A percentile compares a stretch with the other conserved stretches of the same genome.
Evolutionary conservation across 2,888 invertebrate genomes (phyloP).

Genomic region (Antheraea yamamai): DNA sequence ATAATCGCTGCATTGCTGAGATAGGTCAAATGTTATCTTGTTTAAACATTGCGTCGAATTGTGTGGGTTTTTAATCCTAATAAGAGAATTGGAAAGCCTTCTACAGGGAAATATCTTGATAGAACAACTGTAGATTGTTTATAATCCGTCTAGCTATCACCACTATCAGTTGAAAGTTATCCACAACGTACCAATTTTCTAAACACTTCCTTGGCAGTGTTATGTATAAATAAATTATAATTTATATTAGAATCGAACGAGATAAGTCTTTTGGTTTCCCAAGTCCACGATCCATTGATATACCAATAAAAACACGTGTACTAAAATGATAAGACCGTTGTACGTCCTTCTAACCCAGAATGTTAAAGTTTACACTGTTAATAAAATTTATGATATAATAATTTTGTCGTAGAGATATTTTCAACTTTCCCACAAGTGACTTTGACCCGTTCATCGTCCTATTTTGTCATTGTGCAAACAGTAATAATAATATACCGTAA

Average conservation of each 20-base stretch:
- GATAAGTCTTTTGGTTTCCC: background rate
- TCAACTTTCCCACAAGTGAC: constrained; percentile 53
- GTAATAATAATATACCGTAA: constrained; percentile 72
- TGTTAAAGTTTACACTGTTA: constrained; percentile 34
- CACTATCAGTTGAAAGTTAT: background rate
- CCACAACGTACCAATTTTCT: background rate
- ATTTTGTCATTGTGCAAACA: constrained; percentile 63
- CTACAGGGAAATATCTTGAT: background rate
- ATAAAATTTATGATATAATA: constrained; percentile 53
- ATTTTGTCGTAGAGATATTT: constrained; percentile 44
- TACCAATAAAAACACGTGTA: background rate
- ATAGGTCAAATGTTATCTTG: background rate
- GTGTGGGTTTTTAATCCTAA: background rate
- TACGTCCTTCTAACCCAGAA: constrained; percentile 25
- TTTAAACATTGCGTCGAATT: background rate
- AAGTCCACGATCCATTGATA: background rate
- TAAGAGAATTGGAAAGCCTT: background rate
- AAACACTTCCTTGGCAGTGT: too few species aligned
- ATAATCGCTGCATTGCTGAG: background rate
- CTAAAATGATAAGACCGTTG: constrained; percentile 21
- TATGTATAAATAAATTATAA: background rate
- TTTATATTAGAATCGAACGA: background rate
- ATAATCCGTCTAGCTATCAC: background rate
- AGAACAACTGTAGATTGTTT: background rate
- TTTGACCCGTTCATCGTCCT: constrained; percentile 70